Conservation (phyloP, 1,140 invertebrate genomes). For the Eubasilissa regina region DNA sequence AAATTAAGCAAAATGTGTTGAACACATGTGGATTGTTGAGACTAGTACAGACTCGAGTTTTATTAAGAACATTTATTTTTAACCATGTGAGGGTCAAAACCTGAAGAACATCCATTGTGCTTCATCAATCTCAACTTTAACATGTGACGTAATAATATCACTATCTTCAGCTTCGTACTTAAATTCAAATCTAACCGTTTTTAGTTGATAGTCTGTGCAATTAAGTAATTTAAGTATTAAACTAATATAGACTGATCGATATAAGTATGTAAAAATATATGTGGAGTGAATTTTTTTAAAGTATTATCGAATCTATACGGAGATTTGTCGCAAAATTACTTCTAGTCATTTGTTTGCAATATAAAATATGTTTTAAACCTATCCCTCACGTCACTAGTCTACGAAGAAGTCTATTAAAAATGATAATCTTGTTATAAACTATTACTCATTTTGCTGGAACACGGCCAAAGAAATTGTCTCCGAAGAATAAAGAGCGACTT, state of each 20-base stretch:
- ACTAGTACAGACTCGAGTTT: not conserved
- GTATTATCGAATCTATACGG: not conserved
- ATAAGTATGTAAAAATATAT: conserved; percentile 11
- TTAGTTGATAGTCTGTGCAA: not conserved
- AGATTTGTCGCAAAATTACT: no score
- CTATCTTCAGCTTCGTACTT: no score
- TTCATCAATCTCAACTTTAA: not conserved
- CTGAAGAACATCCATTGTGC: not conserved
- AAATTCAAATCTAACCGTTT: not conserved
- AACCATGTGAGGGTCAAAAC: conserved; percentile 15
- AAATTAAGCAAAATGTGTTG: conserved; percentile 5
- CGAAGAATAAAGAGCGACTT: not conserved
- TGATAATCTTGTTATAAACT: conserved; percentile 1
- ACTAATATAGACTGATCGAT: conserved; percentile 3
- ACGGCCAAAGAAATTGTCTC: conserved; percentile 18
- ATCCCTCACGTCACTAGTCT: not conserved
- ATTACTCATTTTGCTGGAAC: conserved; percentile 14
- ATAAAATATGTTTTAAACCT: no score
- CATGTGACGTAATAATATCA: not conserved
- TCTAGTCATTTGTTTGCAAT: no score
- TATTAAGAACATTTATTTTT: conserved; percentile 35
- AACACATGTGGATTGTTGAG: conserved; percentile 14
- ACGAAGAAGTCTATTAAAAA: conserved; percentile 6
- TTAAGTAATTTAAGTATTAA: conserved; percentile 5
- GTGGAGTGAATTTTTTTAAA: conserved; percentile 1